Conservation (phyloP, 2,888 invertebrate genomes). For the Tetragonula carbonaria region DNA sequence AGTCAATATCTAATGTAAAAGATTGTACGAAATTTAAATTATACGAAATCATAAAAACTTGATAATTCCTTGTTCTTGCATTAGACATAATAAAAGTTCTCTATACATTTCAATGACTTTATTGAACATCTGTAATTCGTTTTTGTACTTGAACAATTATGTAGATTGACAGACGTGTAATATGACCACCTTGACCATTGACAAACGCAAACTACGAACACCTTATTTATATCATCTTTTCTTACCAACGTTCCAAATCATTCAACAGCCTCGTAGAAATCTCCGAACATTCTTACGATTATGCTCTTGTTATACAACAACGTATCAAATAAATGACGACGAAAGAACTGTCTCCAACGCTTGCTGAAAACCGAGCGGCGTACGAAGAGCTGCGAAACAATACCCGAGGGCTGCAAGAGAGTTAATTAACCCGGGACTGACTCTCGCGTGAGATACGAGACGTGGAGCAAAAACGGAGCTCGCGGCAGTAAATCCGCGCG, state of each 20-base stretch:
- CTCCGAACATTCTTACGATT: background rate
- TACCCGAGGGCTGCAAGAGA: conserved; percentile 33
- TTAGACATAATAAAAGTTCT: background rate
- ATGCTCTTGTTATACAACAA: background rate
- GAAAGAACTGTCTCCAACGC: background rate
- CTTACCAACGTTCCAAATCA: background rate
- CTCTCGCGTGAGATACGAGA: background rate
- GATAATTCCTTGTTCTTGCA: background rate
- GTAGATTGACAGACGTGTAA: no score
- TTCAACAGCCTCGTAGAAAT: background rate
- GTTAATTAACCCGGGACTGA: conserved; percentile 43
- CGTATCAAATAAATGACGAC: background rate
- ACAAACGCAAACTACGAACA: no score
- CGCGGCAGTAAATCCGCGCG: conserved; percentile 55
- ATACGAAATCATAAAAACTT: background rate
- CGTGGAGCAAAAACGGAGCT: conserved; percentile 33
- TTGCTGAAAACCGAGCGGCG: background rate
- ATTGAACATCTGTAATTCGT: background rate
- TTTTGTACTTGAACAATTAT: background rate
- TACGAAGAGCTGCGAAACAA: conserved; percentile 3
- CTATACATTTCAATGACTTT: background rate
- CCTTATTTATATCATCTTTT: background rate
- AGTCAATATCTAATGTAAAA: no score
- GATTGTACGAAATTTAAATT: background rate
- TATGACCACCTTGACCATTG: no score